These are phyloP conservation scores for Amphiprion ocellaris DNA, from an alignment of 2,113 vertebrate species.

Conservation along the genomic window DNA sequence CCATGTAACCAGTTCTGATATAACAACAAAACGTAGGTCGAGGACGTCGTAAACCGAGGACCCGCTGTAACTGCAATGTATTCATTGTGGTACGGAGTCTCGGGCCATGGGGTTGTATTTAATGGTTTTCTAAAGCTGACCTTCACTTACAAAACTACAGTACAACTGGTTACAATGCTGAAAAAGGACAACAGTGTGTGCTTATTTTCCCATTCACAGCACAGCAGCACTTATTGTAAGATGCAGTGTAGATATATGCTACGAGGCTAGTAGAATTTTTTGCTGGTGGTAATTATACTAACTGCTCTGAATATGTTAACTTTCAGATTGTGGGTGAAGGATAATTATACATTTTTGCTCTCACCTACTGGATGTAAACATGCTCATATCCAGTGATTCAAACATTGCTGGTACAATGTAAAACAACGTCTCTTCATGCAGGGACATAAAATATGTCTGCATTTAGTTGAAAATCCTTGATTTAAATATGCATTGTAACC, in stretches of 20 bases:
- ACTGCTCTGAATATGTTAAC: background rate
- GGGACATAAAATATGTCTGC: too few species aligned
- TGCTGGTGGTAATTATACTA: background rate
- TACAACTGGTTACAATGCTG: background rate
- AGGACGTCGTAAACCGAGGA: too few species aligned
- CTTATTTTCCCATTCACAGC: background rate
- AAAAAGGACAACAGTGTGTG: background rate
- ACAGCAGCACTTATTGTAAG: background rate
- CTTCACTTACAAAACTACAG: background rate
- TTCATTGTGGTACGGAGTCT: background rate
- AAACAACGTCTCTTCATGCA: too few species aligned
- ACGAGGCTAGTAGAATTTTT: background rate
- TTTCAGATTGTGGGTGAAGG: background rate
- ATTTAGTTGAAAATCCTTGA: too few species aligned
- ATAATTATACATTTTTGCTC: too few species aligned
- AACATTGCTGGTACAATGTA: too few species aligned
- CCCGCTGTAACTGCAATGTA: background rate
- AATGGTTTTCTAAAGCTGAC: constrained; percentile 16
- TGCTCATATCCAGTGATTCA: too few species aligned
- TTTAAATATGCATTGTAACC: too few species aligned
- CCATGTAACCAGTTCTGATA: too few species aligned
- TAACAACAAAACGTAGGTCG: too few species aligned
- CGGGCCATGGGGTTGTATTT: background rate
- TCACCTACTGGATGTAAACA: too few species aligned
- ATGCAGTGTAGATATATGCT: background rate